Evolutionary conservation across 2,797 vertebrate species (phyloP).

Genomic region (Sebastes elongatus): DNA sequence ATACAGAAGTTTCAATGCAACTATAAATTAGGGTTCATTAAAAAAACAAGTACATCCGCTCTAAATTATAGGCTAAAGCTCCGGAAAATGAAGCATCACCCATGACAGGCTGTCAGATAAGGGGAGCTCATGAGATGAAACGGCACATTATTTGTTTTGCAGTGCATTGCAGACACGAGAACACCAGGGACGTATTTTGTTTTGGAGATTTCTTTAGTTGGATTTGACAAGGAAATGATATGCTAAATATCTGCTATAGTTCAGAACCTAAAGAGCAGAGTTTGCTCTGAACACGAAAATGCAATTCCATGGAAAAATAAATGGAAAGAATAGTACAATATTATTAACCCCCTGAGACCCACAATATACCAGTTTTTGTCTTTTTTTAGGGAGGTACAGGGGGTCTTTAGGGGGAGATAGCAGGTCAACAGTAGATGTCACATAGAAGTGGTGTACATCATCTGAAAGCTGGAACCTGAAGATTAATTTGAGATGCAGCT

Average conservation of each 20-base stretch:
- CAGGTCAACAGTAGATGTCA: too few relatives aligned
- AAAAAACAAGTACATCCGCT: background rate
- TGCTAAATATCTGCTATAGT: background rate
- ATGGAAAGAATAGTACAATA: background rate
- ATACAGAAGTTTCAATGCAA: background rate
- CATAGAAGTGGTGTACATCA: too few relatives aligned
- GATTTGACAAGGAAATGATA: background rate
- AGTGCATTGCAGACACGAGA: background rate
- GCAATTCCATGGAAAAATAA: background rate
- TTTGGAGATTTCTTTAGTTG: background rate
- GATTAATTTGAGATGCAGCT: too few relatives aligned
- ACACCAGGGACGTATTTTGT: background rate
- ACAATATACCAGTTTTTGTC: too few relatives aligned
- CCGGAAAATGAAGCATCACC: background rate
- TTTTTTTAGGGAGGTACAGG: too few relatives aligned
- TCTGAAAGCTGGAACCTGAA: too few relatives aligned
- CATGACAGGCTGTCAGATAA: background rate
- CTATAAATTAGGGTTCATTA: background rate
- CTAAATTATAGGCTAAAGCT: background rate
- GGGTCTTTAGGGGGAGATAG: background rate
- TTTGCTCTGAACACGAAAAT: background rate
- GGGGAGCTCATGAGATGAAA: background rate
- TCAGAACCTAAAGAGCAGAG: background rate
- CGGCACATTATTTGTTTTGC: background rate
- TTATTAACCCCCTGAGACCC: too few relatives aligned